Evolutionary conservation across 2,113 vertebrate species (phyloP).

Genomic region (Hypocryptadius cinnamomeus): DNA sequence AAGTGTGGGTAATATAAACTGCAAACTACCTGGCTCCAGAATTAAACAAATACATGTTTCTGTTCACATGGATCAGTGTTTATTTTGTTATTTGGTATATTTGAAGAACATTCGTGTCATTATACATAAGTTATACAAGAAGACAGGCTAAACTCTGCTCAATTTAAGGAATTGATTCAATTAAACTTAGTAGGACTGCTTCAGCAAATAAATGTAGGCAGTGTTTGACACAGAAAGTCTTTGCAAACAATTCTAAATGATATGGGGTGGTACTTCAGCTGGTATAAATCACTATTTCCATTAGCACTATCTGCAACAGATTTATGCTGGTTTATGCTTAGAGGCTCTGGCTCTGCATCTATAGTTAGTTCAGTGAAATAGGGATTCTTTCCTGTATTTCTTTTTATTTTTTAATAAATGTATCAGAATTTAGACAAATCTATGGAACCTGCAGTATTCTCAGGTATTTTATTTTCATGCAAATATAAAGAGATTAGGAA

Average conservation of each 20-base stretch:
- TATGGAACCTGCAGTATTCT: neutral
- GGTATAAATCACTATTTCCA: neutral
- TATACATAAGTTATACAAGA: neutral
- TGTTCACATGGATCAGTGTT: neutral
- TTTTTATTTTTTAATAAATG: neutral
- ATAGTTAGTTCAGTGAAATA: neutral
- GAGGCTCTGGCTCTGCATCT: neutral
- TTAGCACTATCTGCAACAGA: neutral
- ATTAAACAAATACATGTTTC: neutral
- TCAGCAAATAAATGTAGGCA: neutral
- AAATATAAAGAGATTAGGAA: neutral
- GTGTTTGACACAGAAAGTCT: neutral
- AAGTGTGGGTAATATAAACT: neutral
- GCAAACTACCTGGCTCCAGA: neutral
- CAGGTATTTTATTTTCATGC: neutral
- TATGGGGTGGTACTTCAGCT: neutral
- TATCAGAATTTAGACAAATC: neutral
- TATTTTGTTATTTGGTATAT: neutral
- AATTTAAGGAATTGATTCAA: neutral
- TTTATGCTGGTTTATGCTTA: neutral
- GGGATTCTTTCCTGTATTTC: neutral
- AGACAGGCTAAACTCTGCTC: neutral
- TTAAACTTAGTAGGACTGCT: neutral
- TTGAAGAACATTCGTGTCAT: neutral
- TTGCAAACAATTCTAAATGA: neutral